phyloP scores from a whole-genome alignment of 1,140 invertebrate genomes.

The Drosophila orosa region DNA sequence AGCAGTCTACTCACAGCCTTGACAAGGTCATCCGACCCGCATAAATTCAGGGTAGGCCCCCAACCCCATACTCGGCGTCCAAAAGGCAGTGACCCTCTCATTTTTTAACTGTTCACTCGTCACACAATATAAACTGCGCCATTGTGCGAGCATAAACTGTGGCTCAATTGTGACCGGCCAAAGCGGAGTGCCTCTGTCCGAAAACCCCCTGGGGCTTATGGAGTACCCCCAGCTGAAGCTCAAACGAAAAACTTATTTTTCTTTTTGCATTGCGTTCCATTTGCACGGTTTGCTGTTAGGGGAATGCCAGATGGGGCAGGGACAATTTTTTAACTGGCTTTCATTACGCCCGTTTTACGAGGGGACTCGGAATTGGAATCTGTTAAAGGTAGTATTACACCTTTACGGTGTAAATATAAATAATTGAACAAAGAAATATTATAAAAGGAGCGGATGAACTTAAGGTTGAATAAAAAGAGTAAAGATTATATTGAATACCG shows the following conservation, averaged over 20 bases:
- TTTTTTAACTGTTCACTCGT: slow-evolving; percentile 48
- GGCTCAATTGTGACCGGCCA: slow-evolving; percentile 66
- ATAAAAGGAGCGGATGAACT: neutral
- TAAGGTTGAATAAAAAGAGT: too few relatives aligned
- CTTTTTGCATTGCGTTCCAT: slow-evolving; percentile 10
- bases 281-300: slow-evolving; percentile 20
- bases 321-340: slow-evolving; percentile 57
- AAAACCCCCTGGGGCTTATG: slow-evolving; percentile 9
- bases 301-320: neutral
- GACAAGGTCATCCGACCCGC: slow-evolving; percentile 22
- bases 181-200: slow-evolving; percentile 19
- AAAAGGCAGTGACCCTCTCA: neutral
- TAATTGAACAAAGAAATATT: too few relatives aligned
- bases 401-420: neutral
- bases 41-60: slow-evolving; percentile 17
- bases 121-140: slow-evolving; percentile 67
- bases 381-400: slow-evolving; percentile 1
- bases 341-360: slow-evolving; percentile 51
- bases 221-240: slow-evolving; percentile 6
- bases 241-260: slow-evolving; percentile 46
- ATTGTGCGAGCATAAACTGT: slow-evolving; percentile 67
- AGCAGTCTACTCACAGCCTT: neutral
- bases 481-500: too few relatives aligned
- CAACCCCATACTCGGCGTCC: neutral
- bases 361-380: slow-evolving; percentile 29